Conservation (phyloP, 2,888 invertebrate genomes). For the Xestobium rufovillosum region DNA sequence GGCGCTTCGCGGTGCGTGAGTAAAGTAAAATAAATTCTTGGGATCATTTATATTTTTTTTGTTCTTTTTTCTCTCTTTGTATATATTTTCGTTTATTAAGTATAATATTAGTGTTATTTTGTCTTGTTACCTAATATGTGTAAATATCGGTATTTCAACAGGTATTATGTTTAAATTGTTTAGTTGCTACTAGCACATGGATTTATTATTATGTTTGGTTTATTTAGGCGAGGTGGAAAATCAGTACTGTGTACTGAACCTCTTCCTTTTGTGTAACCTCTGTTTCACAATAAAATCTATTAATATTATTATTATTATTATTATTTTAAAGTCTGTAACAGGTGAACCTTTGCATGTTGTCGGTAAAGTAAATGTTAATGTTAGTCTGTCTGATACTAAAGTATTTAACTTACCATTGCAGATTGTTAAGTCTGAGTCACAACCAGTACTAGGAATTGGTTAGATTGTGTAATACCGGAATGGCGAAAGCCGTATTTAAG, state of each 20-base stretch:
- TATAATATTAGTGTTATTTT: too few species aligned
- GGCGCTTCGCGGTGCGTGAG: too few species aligned
- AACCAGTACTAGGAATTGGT: slow-evolving; percentile 8
- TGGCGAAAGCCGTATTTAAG: not conserved
- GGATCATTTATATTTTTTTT: too few species aligned
- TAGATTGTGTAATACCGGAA: not conserved
- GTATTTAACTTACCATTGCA: slow-evolving; percentile 5
- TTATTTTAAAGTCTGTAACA: slow-evolving; percentile 4
- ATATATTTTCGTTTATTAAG: too few species aligned
- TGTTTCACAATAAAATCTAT: too few species aligned
- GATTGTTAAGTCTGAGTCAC: slow-evolving; percentile 2
- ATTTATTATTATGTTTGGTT: slow-evolving; percentile 1
- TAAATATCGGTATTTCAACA: too few species aligned
- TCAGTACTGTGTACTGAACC: not conserved
- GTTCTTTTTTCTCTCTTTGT: too few species aligned
- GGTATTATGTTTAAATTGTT: too few species aligned
- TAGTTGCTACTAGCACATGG: slow-evolving; percentile 4
- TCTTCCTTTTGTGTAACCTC: too few species aligned
- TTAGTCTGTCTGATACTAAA: not conserved
- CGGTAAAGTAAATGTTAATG: slow-evolving; percentile 6
- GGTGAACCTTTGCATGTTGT: slow-evolving; percentile 4
- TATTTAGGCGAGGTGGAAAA: not conserved
- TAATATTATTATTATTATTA: too few species aligned
- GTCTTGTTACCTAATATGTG: too few species aligned
- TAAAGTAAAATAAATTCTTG: too few species aligned